phyloP scores from a whole-genome alignment of 2,888 invertebrate genomes.

The Pterobdella sp. region DNA sequence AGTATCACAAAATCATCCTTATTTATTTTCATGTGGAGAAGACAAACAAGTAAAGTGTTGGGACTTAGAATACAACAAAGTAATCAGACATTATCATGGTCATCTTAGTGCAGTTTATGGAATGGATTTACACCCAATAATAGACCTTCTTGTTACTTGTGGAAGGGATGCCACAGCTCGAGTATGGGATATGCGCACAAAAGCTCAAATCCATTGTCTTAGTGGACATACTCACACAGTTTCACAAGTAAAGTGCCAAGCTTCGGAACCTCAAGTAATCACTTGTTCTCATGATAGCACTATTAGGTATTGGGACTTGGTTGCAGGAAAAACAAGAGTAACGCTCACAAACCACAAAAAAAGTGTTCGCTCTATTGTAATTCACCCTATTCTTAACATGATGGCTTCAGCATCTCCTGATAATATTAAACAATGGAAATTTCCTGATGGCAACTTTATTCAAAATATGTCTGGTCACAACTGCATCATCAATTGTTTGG shows the following conservation, averaged over 20 bases:
- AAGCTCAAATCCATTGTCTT: constrained; percentile 92
- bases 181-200: constrained; percentile 93
- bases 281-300: constrained; percentile 87
- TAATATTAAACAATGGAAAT: constrained; percentile 98
- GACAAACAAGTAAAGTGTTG: constrained; percentile 85
- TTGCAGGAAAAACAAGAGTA: constrained; percentile 83
- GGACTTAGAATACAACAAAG: constrained; percentile 98
- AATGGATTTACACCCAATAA: constrained; percentile 82
- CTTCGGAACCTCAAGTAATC: constrained; percentile 84
- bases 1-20: constrained; percentile 88
- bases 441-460: constrained; percentile 91
- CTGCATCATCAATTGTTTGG: constrained; percentile 91
- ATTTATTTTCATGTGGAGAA: constrained; percentile 95
- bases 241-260: constrained; percentile 84
- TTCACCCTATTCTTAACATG: constrained; percentile 64
- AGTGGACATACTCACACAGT: constrained; percentile 94
- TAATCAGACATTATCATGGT: constrained; percentile 94
- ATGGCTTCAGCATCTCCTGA: constrained; percentile 97
- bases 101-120: constrained; percentile 93
- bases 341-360: constrained; percentile 98
- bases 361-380: constrained; percentile 59
- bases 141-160: constrained; percentile 86
- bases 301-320: constrained; percentile 91
- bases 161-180: constrained; percentile 91
- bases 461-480: constrained; percentile 94